These are phyloP conservation scores for Dugesia japonica DNA, from an alignment of 2,888 invertebrate species.

Conservation along the genomic window DNA sequence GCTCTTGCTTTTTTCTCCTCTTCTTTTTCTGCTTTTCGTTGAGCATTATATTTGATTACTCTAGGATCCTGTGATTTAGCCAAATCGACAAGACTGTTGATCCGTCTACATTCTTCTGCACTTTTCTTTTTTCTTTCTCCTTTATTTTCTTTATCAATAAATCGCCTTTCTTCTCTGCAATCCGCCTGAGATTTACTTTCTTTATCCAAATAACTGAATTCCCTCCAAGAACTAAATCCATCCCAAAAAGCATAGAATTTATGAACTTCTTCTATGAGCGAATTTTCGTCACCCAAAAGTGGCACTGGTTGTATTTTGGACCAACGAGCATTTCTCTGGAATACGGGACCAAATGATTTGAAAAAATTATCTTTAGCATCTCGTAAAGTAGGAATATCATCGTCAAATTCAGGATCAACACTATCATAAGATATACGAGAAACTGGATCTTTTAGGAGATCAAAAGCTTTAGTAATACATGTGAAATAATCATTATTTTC, in stretches of 20 bases:
- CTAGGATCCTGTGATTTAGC: conserved; percentile 84
- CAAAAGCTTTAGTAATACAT: conserved; percentile 90
- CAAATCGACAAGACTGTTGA: conserved; percentile 74
- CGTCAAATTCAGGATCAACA: conserved; percentile 81
- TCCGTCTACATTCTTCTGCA: conserved; percentile 85
- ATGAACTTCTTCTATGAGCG: conserved; percentile 69
- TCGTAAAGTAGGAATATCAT: conserved; percentile 59
- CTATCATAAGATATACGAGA: conserved; percentile 83
- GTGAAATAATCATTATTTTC: conserved; percentile 79
- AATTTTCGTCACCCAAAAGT: conserved; percentile 60
- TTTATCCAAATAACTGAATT: conserved; percentile 92
- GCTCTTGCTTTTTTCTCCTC: conserved; percentile 60
- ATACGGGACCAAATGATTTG: conserved; percentile 49
- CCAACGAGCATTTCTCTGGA: conserved; percentile 60
- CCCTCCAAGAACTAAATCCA: conserved; percentile 93
- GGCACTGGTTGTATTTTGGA: conserved; percentile 74
- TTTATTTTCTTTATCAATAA: conserved; percentile 97
- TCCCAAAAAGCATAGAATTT: conserved; percentile 86
- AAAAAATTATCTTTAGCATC: conserved; percentile 57
- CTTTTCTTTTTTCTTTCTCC: conserved; percentile 73
- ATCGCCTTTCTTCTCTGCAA: conserved; percentile 72
- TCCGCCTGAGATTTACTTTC: conserved; percentile 75
- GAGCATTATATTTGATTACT: conserved; percentile 51
- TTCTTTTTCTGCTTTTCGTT: conserved; percentile 51
- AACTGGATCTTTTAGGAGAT: conserved; percentile 64